Conservation (phyloP, 1,140 invertebrate genomes). For the Amyelois transitella region DNA sequence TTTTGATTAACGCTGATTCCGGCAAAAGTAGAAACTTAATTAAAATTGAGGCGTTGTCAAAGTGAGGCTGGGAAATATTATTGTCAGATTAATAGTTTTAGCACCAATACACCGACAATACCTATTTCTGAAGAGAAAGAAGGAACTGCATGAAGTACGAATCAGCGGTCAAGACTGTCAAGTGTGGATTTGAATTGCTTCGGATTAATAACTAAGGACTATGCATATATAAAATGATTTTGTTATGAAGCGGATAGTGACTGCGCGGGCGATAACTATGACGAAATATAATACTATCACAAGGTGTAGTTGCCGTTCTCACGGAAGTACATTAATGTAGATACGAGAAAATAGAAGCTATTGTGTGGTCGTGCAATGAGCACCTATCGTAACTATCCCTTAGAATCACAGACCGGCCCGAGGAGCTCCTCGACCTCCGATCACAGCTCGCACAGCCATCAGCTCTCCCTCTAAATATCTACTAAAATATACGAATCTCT, state of each 20-base stretch:
- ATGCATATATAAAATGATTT: background rate
- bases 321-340: background rate
- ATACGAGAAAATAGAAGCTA: background rate
- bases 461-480: background rate
- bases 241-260: background rate
- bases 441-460: slow-evolving; percentile 8
- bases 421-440: background rate
- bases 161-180: no score
- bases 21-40: no score
- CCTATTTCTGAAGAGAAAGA: no score
- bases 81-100: no score
- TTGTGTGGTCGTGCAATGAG: background rate
- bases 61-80: no score
- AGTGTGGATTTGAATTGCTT: no score
- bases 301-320: background rate
- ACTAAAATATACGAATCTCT: slow-evolving; percentile 4
- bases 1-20: no score
- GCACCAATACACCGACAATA: no score
- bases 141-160: no score
- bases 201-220: no score
- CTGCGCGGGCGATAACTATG: background rate
- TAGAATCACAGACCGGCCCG: background rate
- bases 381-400: background rate
- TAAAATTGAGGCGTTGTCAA: no score
- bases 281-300: background rate